Conservation (phyloP, 2,888 invertebrate genomes). For the Listrodromus nycthemerus region DNA sequence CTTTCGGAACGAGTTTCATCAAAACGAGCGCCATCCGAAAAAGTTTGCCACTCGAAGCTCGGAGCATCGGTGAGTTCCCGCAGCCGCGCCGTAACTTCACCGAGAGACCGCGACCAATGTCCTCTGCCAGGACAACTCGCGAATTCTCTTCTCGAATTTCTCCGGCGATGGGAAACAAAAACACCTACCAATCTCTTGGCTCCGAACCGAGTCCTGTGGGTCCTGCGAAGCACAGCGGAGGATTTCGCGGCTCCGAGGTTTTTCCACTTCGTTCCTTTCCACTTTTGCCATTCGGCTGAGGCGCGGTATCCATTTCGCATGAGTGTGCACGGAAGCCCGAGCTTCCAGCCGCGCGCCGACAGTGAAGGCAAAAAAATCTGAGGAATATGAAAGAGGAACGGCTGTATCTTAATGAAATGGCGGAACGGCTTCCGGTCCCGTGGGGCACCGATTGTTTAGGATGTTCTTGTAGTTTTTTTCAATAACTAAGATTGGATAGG, state of each 20-base stretch:
- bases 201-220: slow-evolving; percentile 14
- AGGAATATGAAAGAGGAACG: slow-evolving; percentile 40
- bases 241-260: slow-evolving; percentile 23
- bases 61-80: too few relatives aligned
- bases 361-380: neutral
- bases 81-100: too few relatives aligned
- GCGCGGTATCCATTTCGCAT: slow-evolving; percentile 48
- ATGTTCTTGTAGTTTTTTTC: slow-evolving; percentile 73
- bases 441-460: slow-evolving; percentile 77
- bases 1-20: too few relatives aligned
- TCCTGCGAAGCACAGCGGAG: slow-evolving; percentile 3
- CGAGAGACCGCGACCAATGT: too few relatives aligned
- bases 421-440: slow-evolving; percentile 71
- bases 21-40: too few relatives aligned
- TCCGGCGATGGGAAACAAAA: neutral
- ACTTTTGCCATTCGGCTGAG: slow-evolving; percentile 5
- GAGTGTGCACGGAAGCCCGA: slow-evolving; percentile 24
- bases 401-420: slow-evolving; percentile 78
- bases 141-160: neutral
- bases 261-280: slow-evolving; percentile 52
- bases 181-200: neutral
- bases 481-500: slow-evolving; percentile 79
- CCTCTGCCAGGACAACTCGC: neutral
- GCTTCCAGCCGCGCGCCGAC: slow-evolving; percentile 24
- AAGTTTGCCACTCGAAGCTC: too few relatives aligned